phyloP scores from a whole-genome alignment of 2,113 vertebrate genomes.

The Lanius collurio region DNA sequence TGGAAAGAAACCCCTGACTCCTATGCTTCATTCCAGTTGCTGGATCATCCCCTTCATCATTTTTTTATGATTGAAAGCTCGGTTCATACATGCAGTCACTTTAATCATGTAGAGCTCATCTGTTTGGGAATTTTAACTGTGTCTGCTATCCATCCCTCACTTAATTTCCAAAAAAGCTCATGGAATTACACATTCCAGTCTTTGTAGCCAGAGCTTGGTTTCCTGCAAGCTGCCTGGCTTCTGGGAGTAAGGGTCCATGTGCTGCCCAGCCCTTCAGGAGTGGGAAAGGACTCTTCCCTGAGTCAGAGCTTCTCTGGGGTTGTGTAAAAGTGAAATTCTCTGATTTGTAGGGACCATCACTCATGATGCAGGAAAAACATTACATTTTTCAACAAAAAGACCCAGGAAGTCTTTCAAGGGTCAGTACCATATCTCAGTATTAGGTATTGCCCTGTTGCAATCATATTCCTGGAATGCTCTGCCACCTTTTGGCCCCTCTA shows the following conservation, averaged over 20 bases:
- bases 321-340: background rate
- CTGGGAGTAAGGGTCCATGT: background rate
- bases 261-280: background rate
- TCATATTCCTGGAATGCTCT: background rate
- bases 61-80: background rate
- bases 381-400: background rate
- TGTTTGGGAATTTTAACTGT: slow-evolving; percentile 46
- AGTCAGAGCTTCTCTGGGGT: background rate
- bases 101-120: background rate
- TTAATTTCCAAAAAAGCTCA: slow-evolving; percentile 44
- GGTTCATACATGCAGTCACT: background rate
- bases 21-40: background rate
- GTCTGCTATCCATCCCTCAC: background rate
- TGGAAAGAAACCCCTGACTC: background rate
- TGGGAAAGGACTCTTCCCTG: background rate
- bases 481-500: background rate
- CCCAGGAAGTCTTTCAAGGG: background rate
- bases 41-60: background rate
- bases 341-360: background rate
- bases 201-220: background rate
- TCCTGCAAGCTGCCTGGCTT: background rate
- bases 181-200: slow-evolving; percentile 43
- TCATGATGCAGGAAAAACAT: background rate
- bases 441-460: background rate
- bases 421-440: background rate